Percentiles rank a stretch among this genome's conserved stretches.
These are phyloP conservation scores for Drosophila algonquin DNA, from an alignment of 2,888 invertebrate genomes.

Conservation along the genomic window DNA sequence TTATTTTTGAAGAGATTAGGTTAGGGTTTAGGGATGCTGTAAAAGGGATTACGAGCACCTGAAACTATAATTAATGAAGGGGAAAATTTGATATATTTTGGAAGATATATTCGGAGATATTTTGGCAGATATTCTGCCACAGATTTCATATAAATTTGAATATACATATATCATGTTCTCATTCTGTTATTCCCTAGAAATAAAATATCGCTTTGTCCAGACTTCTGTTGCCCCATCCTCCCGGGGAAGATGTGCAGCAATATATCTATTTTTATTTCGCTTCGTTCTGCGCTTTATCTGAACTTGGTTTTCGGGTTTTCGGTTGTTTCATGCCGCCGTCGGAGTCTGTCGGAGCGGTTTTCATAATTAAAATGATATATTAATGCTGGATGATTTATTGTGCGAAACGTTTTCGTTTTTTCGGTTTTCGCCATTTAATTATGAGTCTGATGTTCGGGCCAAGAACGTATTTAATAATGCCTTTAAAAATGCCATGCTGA, in stretches of 20 bases:
- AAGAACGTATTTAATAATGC: constrained; percentile 55
- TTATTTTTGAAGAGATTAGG: too few species aligned
- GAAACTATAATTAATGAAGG: too few species aligned
- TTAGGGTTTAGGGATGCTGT: too few species aligned
- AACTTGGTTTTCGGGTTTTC: constrained; percentile 2
- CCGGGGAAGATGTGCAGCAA: neutral
- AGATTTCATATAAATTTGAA: too few species aligned
- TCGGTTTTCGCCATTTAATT: constrained; percentile 32
- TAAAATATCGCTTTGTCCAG: neutral
- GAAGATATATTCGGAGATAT: too few species aligned
- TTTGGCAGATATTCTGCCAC: too few species aligned
- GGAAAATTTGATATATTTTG: too few species aligned
- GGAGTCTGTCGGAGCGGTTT: constrained; percentile 25
- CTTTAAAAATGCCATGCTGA: constrained; percentile 3
- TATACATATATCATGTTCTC: neutral
- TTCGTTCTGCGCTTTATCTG: constrained; percentile 4
- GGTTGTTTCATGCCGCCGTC: neutral
- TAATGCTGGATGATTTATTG: constrained; percentile 57
- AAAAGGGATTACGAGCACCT: too few species aligned
- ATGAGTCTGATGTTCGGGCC: constrained; percentile 32
- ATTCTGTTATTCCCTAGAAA: neutral
- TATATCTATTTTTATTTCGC: neutral
- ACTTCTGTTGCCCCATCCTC: neutral
- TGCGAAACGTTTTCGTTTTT: constrained; percentile 39
- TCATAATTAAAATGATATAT: constrained; percentile 60